phyloP scores from a whole-genome alignment of 2,113 vertebrate species.

The Charadrius vociferus region DNA sequence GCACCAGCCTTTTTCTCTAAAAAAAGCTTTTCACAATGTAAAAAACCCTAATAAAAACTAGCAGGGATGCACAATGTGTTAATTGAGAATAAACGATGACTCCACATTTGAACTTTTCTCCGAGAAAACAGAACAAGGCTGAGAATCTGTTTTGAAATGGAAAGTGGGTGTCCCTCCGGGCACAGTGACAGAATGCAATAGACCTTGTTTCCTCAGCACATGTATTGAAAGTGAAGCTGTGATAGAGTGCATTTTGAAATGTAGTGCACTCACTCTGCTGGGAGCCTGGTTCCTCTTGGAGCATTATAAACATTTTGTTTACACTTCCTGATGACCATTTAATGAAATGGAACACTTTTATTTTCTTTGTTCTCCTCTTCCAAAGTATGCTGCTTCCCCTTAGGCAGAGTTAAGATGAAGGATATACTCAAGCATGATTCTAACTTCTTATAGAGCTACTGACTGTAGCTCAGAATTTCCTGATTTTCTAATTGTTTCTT shows the following conservation, averaged over 20 bases:
- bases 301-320: neutral
- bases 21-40: neutral
- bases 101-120: neutral
- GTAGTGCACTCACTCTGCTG: neutral
- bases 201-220: neutral
- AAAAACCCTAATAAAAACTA: neutral
- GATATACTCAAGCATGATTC: neutral
- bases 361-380: neutral
- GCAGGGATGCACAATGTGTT: neutral
- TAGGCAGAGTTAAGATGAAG: neutral
- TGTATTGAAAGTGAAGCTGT: neutral
- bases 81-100: neutral
- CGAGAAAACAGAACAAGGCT: neutral
- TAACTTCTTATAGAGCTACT: neutral
- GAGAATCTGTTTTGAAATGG: conserved; percentile 1
- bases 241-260: neutral
- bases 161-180: neutral
- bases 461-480: neutral
- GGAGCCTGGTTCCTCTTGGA: neutral
- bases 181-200: neutral
- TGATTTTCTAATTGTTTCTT: neutral
- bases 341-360: neutral
- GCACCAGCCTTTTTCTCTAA: neutral
- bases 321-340: conserved; percentile 29
- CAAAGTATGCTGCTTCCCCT: neutral